These are phyloP conservation scores for mouse (Mus musculus) DNA, from an alignment of 2,113 vertebrate genomes.

Conservation along the genomic window GRCm39 chr1:168503001-168503500, in stretches of 20 bases:
- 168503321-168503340: neutral
- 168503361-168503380: neutral
- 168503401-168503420: neutral
- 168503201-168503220: too few species aligned
- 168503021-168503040: neutral
- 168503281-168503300: neutral
- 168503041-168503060: too few species aligned
- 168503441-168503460: fast-evolving
- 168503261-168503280: fast-evolving
- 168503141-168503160: neutral
- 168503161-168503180: neutral
- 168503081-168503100: neutral
- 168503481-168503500: neutral
- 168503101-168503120: too few species aligned
- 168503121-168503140: neutral
- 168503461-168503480: fast-evolving
- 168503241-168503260: neutral
- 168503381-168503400: neutral
- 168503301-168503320: neutral
- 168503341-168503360: neutral
- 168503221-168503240: neutral
- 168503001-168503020: neutral
- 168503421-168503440: neutral
- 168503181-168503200: neutral
- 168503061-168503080: neutral